Evolutionary conservation across 2,113 vertebrate species (phyloP), one percentile per base, ranked within the genome.

Genomic region (Gallinago paraguaiae): DNA sequence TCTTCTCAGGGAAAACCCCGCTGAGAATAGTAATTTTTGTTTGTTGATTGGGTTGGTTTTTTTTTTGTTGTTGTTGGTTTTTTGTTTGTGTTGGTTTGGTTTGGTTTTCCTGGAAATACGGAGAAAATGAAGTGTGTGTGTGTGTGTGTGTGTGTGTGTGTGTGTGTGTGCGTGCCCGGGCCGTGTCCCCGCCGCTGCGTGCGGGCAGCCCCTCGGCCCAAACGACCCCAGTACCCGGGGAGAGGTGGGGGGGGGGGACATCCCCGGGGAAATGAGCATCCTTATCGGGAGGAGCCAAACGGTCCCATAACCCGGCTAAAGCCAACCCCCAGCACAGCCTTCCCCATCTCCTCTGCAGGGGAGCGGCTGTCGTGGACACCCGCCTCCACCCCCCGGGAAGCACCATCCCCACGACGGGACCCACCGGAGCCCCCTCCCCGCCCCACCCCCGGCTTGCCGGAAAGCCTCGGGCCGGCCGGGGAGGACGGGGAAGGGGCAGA

Each of bases 381-480:
- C 31, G 31, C 39, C 23, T 7, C 13, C 14, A 14, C 25, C 33
- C 22, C 11, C 9, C 2, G 15, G 2, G 4, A 43, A 15, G 6
- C 15, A 60, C 28, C 31, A 16, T 45, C 25, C 17, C 28, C 39
- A 8, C 16, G 1, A 8, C 2, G 25, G 48, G 63, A 17, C 57
- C 11, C 17, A 17, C 48, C 6, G 31, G 37, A 71, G 6, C 7
- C 9, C 31, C 4, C 46, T 10, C 45, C 45, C 41, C 41, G 41
- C 18, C 11, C 6, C 20, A 24, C 0, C 7, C 16, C 16, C 4
- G 13, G 33, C 7, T 11, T 18, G 27, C 6, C 3, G 18, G 22
- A 17, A 60, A 87, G 7, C 28, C 16, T 68, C 28, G 13, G 46
- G 17, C 43, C 22, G 46, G 43, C 30, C 24, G 30, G 13, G 31